Percentiles rank a stretch among this genome's conserved stretches.
These are phyloP conservation scores for Agrochola circellaris DNA, from an alignment of 2,888 invertebrate genomes.

Conservation along the genomic window DNA sequence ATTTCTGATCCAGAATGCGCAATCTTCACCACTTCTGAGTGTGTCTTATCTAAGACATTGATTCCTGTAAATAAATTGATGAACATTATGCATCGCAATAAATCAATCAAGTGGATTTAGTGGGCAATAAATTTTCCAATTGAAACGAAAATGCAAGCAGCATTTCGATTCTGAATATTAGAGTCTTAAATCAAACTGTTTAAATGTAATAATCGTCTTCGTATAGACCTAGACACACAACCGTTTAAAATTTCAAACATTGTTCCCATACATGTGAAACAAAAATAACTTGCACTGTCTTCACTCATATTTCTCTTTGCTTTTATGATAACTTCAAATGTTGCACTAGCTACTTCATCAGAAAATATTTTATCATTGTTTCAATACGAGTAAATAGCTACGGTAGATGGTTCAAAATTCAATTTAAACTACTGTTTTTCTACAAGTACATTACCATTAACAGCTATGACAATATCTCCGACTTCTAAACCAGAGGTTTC, in stretches of 20 bases:
- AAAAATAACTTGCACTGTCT: not conserved
- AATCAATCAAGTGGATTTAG: conserved; percentile 51
- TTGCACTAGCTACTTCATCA: not conserved
- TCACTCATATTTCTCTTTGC: too few species aligned
- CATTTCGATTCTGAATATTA: conserved; percentile 16
- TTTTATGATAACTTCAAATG: not conserved
- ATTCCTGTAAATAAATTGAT: conserved; percentile 88
- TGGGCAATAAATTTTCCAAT: conserved; percentile 48
- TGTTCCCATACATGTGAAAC: not conserved
- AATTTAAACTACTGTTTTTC: not conserved
- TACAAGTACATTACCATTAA: conserved; percentile 92
- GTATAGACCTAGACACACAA: not conserved
- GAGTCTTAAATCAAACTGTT: conserved; percentile 17
- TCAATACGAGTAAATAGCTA: not conserved
- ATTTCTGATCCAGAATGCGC: conserved; percentile 97
- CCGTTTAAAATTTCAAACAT: not conserved
- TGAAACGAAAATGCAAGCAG: conserved; percentile 36
- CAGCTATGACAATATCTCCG: conserved; percentile 97
- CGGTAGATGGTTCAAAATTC: not conserved
- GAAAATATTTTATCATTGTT: not conserved
- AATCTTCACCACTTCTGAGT: conserved; percentile 97
- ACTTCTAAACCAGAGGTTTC: conserved; percentile 97
- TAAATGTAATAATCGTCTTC: conserved; percentile 27
- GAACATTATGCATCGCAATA: conserved; percentile 43
- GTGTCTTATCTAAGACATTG: conserved; percentile 97